phyloP scores from a whole-genome alignment of 2,113 vertebrate genomes.

The Melanostigma gelatinosum region DNA sequence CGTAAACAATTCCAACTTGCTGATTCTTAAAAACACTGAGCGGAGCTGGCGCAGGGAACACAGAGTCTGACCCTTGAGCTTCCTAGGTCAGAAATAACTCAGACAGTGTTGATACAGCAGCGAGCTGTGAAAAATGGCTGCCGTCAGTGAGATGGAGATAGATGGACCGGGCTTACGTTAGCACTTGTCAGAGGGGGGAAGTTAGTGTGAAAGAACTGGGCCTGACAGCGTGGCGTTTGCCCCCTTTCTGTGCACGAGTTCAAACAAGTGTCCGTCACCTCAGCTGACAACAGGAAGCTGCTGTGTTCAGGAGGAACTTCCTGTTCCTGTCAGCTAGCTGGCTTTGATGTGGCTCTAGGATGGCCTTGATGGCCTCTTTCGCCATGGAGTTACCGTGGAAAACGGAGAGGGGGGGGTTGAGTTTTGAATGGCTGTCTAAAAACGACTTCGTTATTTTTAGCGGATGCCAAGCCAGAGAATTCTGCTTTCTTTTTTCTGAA shows the following conservation, averaged over 20 bases:
- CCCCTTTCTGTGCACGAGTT: constrained; percentile 70
- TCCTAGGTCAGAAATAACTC: constrained; percentile 71
- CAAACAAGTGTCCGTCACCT: constrained; percentile 83
- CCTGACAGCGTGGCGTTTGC: constrained; percentile 73
- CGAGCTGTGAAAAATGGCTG: constrained; percentile 71
- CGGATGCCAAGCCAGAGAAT: constrained; percentile 63
- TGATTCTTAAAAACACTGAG: constrained; percentile 51
- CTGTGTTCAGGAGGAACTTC: constrained; percentile 80
- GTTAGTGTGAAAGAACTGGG: constrained; percentile 60
- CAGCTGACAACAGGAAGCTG: constrained; percentile 82
- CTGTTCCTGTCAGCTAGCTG: constrained; percentile 81
- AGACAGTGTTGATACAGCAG: constrained; percentile 76
- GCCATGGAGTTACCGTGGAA: constrained; percentile 65
- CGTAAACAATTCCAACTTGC: constrained; percentile 37
- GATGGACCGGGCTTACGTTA: constrained; percentile 75
- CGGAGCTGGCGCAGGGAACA: constrained; percentile 17
- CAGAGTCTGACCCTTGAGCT: constrained; percentile 53
- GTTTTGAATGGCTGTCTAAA: constrained; percentile 64
- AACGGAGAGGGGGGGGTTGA: constrained; percentile 37
- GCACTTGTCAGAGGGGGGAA: constrained; percentile 63
- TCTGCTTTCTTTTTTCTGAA: constrained; percentile 61
- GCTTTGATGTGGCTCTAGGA: constrained; percentile 78
- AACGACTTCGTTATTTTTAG: constrained; percentile 74
- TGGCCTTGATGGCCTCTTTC: constrained; percentile 78
- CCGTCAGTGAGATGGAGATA: constrained; percentile 76